These are phyloP conservation scores for Gonocerus acuteangulatus DNA, from an alignment of 2,888 invertebrate species.

Conservation along the genomic window DNA sequence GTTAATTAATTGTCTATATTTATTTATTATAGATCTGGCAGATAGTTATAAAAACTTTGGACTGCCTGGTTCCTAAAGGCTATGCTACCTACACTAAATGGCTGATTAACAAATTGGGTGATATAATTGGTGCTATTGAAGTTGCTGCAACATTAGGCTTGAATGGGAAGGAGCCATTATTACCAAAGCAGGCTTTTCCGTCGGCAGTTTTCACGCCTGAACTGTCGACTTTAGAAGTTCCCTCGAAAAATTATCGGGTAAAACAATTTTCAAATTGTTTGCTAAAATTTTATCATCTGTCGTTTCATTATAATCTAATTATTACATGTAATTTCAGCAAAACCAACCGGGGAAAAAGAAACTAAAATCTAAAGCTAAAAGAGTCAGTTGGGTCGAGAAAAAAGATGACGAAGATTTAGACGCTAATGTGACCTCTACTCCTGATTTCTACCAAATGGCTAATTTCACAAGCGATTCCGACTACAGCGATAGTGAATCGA, in stretches of 20 bases:
- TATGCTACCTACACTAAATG: constrained; percentile 21
- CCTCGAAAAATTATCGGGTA: not conserved
- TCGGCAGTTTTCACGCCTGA: not conserved
- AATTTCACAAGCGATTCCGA: constrained; percentile 38
- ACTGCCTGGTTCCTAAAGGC: constrained; percentile 24
- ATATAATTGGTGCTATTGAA: constrained; percentile 28
- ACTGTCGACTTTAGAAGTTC: not conserved
- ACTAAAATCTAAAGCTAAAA: constrained; percentile 11
- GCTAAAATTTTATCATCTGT: too few species aligned
- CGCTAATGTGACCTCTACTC: not conserved
- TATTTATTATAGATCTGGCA: constrained; percentile 30
- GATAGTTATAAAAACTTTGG: constrained; percentile 29
- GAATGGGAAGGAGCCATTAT: constrained; percentile 3
- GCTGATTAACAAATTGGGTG: constrained; percentile 27
- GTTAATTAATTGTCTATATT: too few species aligned
- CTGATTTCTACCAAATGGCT: constrained; percentile 6
- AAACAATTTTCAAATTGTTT: too few species aligned
- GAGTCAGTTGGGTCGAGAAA: constrained; percentile 17
- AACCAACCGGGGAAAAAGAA: constrained; percentile 10
- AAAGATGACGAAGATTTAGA: not conserved
- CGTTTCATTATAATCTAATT: too few species aligned
- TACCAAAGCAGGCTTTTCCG: not conserved
- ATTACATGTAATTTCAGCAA: not conserved
- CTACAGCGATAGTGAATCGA: constrained; percentile 38
- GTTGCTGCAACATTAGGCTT: constrained; percentile 27